Evolutionary conservation across 2,888 invertebrate genomes (phyloP), one percentile per base, ranked within the genome.

Genomic region (Bedellia somnulentella): DNA sequence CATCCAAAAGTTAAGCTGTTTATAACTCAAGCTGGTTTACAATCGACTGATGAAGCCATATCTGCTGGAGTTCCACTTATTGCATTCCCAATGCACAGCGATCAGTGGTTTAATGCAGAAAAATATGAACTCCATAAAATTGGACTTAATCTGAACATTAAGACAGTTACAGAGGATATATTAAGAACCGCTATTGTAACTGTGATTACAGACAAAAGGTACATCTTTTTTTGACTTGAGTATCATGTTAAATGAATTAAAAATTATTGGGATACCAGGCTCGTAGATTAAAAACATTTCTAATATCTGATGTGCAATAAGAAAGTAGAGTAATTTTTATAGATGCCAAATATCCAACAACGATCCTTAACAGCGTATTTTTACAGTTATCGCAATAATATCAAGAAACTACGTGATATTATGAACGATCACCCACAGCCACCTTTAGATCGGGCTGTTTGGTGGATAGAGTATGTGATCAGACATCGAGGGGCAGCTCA

Each of bases 381-480:
- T 30, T 43, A 10, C 32, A 52, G 52, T 10, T 52, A 47, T 31
- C 44, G 38, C 16, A 28, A 38, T n/a, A 43, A 40, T 21, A 35
- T 40, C 6, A 29, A 16, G 3, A 34, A 41, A 26, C 32, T 45
- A 2, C 30, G 38, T 3, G 21, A 34, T 11, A 15, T 47, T 10
- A 32, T 43, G 4, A 27, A 31, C 16, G 53, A 52, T 22, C 38
- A 45, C 30, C 48, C 52, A 9, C 39, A 43, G 35, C 34, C 40
- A 5, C 40, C 47, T 4, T 29, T 52, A 11, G 42, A 49, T 12
- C 38, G 42, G 26, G 48, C 49, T 5, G 36, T 49, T 5, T 49
- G 49, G 44, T 50, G 48, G 46, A 46, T 44, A 3, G 51, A 54
- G 36, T 54, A 47, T 32, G 42, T 48, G 4, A 40, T 54, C 5